Base-by-base conservation (phyloP, 2,113 vertebrate species). In the Microcebus murinus region DNA sequence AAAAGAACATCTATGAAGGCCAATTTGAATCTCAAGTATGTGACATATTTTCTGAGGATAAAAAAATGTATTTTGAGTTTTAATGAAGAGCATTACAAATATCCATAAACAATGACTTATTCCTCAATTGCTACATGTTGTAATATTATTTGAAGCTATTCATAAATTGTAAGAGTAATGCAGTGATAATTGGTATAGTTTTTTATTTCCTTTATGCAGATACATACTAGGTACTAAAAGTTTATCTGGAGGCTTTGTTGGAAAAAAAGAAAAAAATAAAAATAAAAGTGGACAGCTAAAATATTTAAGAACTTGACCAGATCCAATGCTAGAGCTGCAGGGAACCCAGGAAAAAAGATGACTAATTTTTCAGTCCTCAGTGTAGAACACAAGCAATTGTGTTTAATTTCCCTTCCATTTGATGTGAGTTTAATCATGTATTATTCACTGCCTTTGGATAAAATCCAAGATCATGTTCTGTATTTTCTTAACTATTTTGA, bases 51-150 rank as follows among this genome's bases (percentile, higher is more conserved):
- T 85, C 52, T 90, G 42, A 93, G 15, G 39, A 59, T 73, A 48
- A 84, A 81, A 81, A 82, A 42, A 81, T 11, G 6, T 67, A 73
- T 67, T 92, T 95, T 68, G 34, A 84, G n/a, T 90, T 85, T 45
- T 84, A 61, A 85, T 68, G 70, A 71, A 85, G 9, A 61, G n/a
- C 21, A 85, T 84, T 71, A 81, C 76, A 82, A 92, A n/a, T 42
- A 59, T 50, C 42, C n/a, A 70, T 76, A 50, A 68, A 34, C 13
- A 95, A 63, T 50, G 55, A 61, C 27, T 59, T 96, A 70, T 34
- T 70, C 48, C 25, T 59, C 67, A 25, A 8, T 39, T 79, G 20
- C 59, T 89, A 65, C 39, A 50, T 50, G 7, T 91, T 25, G 18
- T 67, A 77, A 36, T 76, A 23, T 83, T 76, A 57, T 87, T 87